A percentile compares a stretch with the other conserved stretches of the same genome.
phyloP scores from a whole-genome alignment of 2,113 vertebrate genomes.

The Donacobius atricapilla region DNA sequence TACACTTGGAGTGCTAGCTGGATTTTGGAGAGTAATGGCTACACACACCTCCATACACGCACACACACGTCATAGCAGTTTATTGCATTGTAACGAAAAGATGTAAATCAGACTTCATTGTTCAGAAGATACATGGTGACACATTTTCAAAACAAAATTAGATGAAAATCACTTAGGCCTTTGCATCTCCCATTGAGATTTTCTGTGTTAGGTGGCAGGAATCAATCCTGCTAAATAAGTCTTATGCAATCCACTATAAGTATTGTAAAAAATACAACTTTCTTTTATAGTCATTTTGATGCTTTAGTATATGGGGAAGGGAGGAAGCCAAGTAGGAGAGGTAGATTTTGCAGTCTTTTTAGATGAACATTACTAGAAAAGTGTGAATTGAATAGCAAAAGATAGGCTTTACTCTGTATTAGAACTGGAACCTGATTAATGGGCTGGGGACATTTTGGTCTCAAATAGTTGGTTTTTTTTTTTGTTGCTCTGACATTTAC shows the following conservation, averaged over 20 bases:
- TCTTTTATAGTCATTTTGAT: neutral
- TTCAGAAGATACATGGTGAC: neutral
- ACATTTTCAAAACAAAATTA: neutral
- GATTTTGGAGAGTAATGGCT: neutral
- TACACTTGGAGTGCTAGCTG: neutral
- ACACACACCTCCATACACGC: fast-evolving
- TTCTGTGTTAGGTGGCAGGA: neutral
- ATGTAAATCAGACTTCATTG: neutral
- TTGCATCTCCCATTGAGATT: neutral
- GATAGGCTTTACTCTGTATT: neutral
- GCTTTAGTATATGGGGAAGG: neutral
- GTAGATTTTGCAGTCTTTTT: neutral
- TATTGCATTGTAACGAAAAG: neutral
- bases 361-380: neutral
- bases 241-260: neutral
- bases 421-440: neutral
- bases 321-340: neutral
- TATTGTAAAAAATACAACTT: neutral
- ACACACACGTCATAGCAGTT: neutral
- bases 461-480: neutral
- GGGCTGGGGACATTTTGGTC: neutral
- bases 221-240: neutral
- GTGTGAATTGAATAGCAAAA: neutral
- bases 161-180: neutral
- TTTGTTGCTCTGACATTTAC: neutral